Percentiles rank a stretch among this genome's conserved stretches.
phyloP scores from a whole-genome alignment of 2,888 invertebrate genomes.

The Elgonia sp. region DNA sequence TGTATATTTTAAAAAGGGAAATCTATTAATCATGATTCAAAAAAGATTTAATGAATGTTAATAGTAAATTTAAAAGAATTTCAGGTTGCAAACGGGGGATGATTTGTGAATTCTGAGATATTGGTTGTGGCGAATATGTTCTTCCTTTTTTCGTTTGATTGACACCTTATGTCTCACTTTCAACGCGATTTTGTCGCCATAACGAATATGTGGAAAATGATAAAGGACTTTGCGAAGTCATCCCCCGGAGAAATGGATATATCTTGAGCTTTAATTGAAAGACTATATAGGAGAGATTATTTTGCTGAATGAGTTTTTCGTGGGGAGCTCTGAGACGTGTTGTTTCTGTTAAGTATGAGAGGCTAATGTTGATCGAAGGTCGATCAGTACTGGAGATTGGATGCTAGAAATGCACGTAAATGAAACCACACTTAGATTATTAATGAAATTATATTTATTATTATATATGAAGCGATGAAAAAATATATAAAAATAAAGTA shows the following conservation, averaged over 20 bases:
- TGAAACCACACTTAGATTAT: conserved; percentile 73
- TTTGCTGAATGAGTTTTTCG: conserved; percentile 53
- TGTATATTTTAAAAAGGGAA: conserved; percentile 47
- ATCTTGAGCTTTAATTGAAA: conserved; percentile 71
- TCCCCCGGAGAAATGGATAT: conserved; percentile 58
- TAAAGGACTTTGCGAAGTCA: conserved; percentile 31
- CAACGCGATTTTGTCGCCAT: conserved; percentile 26
- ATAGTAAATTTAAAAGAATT: conserved; percentile 38
- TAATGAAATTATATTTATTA: conserved; percentile 74
- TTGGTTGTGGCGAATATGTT: conserved; percentile 50
- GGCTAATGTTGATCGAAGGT: conserved; percentile 48
- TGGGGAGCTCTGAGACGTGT: conserved; percentile 36
- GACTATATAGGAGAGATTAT: conserved; percentile 63
- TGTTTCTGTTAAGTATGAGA: conserved; percentile 59
- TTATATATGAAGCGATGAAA: conserved; percentile 72
- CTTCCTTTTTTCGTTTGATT: conserved; percentile 9
- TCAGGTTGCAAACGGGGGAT: conserved; percentile 40
- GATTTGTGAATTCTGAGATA: conserved; percentile 28
- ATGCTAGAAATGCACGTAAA: conserved; percentile 75
- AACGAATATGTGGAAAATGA: conserved; percentile 30
- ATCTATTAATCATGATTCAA: conserved; percentile 19
- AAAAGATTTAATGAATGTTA: conserved; percentile 58
- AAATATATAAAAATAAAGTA: conserved; percentile 74
- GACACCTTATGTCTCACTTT: neutral
- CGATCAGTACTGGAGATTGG: conserved; percentile 69